Percentiles rank a stretch among this genome's conserved stretches.
Evolutionary conservation across 2,113 vertebrate genomes (phyloP).

Genomic region (Symphodus melops): DNA sequence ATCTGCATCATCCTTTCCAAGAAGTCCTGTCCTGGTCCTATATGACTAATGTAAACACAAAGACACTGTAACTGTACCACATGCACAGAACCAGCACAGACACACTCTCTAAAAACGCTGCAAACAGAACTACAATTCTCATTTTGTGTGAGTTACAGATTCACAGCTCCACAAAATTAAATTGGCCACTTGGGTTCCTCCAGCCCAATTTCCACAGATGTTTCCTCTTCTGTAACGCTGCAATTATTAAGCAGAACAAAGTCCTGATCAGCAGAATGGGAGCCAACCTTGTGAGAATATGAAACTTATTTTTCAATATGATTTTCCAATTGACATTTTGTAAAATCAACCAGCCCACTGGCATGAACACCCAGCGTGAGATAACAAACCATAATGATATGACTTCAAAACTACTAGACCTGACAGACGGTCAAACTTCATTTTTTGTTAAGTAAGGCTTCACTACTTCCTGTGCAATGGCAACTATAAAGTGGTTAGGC

Average conservation of each 20-base stretch:
- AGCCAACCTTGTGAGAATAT: slow-evolving; percentile 4
- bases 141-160: slow-evolving; percentile 39
- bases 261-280: slow-evolving; percentile 23
- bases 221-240: slow-evolving; percentile 35
- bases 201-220: slow-evolving; percentile 30
- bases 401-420: too few relatives aligned
- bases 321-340: neutral
- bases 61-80: neutral
- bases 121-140: slow-evolving; percentile 1
- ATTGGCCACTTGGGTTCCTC: slow-evolving; percentile 47
- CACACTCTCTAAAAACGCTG: slow-evolving; percentile 12
- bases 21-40: neutral
- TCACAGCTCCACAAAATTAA: slow-evolving; percentile 43
- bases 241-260: slow-evolving; percentile 24
- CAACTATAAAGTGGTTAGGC: too few relatives aligned
- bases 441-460: too few relatives aligned
- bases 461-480: too few relatives aligned
- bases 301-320: neutral
- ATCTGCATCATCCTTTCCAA: slow-evolving; percentile 10
- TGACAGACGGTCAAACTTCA: too few relatives aligned
- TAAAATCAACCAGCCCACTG: neutral
- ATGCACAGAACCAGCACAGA: neutral
- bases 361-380: too few relatives aligned
- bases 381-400: too few relatives aligned
- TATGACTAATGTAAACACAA: neutral